Evolutionary conservation across 2,113 vertebrate genomes (phyloP).

Genomic region (Nestor notabilis): DNA sequence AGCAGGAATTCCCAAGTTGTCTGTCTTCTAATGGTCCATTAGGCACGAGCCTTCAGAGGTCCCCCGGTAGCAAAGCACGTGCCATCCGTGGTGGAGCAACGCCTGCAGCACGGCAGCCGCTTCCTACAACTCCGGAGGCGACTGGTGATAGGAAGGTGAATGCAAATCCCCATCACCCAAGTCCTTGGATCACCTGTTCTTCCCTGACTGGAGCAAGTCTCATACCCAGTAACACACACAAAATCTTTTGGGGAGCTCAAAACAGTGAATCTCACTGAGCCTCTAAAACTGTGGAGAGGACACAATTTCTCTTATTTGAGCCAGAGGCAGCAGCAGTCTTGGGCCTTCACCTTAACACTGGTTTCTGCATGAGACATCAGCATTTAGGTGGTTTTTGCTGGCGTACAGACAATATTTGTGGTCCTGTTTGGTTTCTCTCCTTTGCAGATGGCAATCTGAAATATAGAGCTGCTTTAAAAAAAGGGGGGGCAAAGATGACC

Average conservation of each 20-base stretch:
- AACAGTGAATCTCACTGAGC: not conserved
- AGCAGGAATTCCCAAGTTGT: not conserved
- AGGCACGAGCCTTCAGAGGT: not conserved
- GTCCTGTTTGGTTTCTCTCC: not conserved
- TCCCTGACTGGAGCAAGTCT: not conserved
- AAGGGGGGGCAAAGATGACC: not conserved
- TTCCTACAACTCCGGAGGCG: accelerated
- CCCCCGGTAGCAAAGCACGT: not conserved
- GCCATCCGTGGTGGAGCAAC: not conserved
- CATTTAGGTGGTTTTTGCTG: not conserved
- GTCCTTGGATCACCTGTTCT: accelerated
- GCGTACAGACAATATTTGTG: not conserved
- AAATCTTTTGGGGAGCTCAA: not conserved
- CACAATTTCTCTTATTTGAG: not conserved
- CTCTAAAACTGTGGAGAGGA: not conserved
- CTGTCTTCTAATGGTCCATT: not conserved
- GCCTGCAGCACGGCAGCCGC: not conserved
- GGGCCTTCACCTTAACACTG: accelerated
- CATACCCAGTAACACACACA: not conserved
- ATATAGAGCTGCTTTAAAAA: not conserved
- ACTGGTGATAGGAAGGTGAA: not conserved
- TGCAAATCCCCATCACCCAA: not conserved
- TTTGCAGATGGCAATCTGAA: not conserved
- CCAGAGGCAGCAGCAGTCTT: accelerated
- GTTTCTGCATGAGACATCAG: accelerated